Conservation (phyloP, 1,140 invertebrate species). For the Hyles euphorbiae region DNA sequence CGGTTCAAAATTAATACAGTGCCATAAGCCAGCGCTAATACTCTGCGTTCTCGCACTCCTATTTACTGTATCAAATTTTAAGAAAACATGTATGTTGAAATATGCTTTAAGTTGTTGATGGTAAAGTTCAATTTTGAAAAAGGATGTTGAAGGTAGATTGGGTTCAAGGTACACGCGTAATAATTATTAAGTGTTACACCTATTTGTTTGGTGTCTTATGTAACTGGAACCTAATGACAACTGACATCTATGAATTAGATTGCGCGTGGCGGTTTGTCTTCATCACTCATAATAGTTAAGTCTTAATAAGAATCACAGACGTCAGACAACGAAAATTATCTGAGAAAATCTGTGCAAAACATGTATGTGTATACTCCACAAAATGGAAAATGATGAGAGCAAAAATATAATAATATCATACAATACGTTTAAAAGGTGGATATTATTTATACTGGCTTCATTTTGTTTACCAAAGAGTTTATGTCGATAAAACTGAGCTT, state of each 20-base stretch:
- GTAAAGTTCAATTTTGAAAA: conserved; percentile 19
- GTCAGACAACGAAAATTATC: too few species aligned
- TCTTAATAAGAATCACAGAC: too few species aligned
- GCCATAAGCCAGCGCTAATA: conserved; percentile 70
- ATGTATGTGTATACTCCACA: too few species aligned
- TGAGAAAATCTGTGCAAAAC: too few species aligned
- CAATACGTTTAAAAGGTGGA: too few species aligned
- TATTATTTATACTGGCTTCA: too few species aligned
- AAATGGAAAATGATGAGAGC: too few species aligned
- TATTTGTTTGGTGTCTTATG: conserved; percentile 70
- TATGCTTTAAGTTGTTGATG: conserved; percentile 20
- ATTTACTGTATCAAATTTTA: conserved; percentile 68
- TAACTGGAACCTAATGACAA: conserved; percentile 66
- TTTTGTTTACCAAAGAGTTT: too few species aligned
- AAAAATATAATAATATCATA: too few species aligned
- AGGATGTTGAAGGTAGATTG: conserved; percentile 13
- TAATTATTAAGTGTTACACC: conserved; percentile 68
- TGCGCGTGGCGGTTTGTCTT: not conserved
- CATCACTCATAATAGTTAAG: too few species aligned
- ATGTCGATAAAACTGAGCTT: too few species aligned
- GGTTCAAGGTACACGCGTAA: conserved; percentile 41
- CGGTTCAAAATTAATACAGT: conserved; percentile 75
- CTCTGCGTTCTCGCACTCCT: conserved; percentile 61
- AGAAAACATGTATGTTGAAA: conserved; percentile 21
- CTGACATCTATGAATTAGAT: conserved; percentile 59